Conservation (phyloP, 1,140 invertebrate genomes). For the Oncopodura yosiiana region DNA sequence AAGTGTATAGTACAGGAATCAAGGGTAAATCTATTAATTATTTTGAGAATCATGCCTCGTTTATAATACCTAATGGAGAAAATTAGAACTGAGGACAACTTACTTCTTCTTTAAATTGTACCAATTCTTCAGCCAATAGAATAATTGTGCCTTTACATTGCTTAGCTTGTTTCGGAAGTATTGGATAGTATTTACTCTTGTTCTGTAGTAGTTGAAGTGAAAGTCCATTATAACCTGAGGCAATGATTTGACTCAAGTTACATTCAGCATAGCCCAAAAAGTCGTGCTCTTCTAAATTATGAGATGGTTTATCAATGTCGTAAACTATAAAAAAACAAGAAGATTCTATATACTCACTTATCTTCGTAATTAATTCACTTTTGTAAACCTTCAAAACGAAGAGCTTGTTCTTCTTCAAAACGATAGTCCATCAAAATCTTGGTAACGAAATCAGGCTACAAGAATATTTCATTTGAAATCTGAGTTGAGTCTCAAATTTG, state of each 20-base stretch:
- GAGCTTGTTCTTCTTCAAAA: constrained; percentile 46
- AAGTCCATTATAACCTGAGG: constrained; percentile 33
- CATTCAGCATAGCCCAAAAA: constrained; percentile 48
- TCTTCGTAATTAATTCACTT: too few relatives aligned
- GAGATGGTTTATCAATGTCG: constrained; percentile 46
- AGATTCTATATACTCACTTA: too few relatives aligned
- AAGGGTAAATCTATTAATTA: too few relatives aligned
- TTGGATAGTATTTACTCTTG: constrained; percentile 31
- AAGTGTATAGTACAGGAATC: too few relatives aligned
- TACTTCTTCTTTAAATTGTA: constrained; percentile 29
- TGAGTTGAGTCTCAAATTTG: too few relatives aligned
- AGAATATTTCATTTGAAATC: too few relatives aligned
- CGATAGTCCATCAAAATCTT: constrained; percentile 36
- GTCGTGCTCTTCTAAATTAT: constrained; percentile 46
- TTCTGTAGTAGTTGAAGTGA: constrained; percentile 5
- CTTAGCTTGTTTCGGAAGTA: constrained; percentile 25
- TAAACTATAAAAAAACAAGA: too few relatives aligned
- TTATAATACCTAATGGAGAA: too few relatives aligned
- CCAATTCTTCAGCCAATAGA: constrained; percentile 26
- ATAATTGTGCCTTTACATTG: constrained; percentile 23
- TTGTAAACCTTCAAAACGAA: constrained; percentile 43
- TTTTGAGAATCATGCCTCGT: too few relatives aligned
- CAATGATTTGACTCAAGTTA: constrained; percentile 46
- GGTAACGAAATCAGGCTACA: constrained; percentile 19
- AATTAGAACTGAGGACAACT: constrained; percentile 2